These are phyloP conservation scores for Rhadinocentrus ornatus DNA, from an alignment of 2,797 vertebrate species.

Conservation along the genomic window DNA sequence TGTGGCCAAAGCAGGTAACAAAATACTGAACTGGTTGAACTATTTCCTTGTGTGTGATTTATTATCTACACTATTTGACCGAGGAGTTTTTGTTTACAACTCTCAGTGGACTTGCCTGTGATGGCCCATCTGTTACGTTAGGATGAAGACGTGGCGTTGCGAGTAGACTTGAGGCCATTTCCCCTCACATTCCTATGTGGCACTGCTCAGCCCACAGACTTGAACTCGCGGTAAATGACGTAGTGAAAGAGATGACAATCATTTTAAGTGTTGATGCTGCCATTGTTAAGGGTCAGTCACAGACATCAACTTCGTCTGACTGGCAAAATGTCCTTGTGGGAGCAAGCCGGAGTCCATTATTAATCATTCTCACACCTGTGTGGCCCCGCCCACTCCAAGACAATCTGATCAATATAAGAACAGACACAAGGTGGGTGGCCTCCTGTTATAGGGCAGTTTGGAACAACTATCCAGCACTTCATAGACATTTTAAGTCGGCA, in stretches of 20 bases:
- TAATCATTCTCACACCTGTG: too few relatives aligned
- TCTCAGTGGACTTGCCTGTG: conserved; percentile 1
- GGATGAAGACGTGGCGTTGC: neutral
- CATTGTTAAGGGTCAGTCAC: too few relatives aligned
- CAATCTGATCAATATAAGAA: too few relatives aligned
- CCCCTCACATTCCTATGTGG: neutral
- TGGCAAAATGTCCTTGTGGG: too few relatives aligned
- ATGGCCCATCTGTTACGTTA: neutral
- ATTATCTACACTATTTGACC: neutral
- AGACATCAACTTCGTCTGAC: too few relatives aligned
- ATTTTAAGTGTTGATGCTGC: too few relatives aligned
- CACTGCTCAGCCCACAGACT: conserved; percentile 3
- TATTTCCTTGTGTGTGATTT: neutral
- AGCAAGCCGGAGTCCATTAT: too few relatives aligned
- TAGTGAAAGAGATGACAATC: conserved; percentile 3
- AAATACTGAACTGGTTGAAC: neutral
- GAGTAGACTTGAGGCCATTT: neutral
- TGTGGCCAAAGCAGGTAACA: neutral
- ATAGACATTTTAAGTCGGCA: too few relatives aligned
- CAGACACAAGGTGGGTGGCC: neutral
- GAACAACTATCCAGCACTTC: neutral
- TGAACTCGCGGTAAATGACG: neutral
- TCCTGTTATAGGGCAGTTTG: neutral
- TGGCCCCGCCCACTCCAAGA: too few relatives aligned
- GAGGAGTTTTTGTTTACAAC: neutral